Conservation (phyloP, 2,797 vertebrate genomes). For the Gymnoscopelus braueri region DNA sequence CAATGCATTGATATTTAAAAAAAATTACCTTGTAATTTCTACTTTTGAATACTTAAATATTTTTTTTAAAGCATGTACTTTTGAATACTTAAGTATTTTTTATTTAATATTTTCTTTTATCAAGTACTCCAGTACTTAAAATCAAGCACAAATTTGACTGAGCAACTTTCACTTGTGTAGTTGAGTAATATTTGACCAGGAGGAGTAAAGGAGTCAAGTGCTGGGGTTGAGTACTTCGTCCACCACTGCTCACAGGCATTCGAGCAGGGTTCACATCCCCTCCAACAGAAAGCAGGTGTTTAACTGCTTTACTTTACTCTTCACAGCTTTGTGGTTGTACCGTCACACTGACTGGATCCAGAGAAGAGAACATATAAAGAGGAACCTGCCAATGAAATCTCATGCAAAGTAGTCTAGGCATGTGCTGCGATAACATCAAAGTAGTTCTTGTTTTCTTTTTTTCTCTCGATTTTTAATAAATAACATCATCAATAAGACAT, state of each 20-base stretch:
- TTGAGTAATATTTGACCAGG: too few relatives aligned
- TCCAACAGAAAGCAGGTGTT: constrained; percentile 43
- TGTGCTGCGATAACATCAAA: constrained; percentile 60
- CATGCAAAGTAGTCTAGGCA: constrained; percentile 69
- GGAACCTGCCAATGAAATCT: constrained; percentile 39
- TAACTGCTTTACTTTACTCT: constrained; percentile 26
- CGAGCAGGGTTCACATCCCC: constrained; percentile 46
- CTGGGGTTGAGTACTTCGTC: too few relatives aligned
- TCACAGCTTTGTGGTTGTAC: constrained; percentile 46
- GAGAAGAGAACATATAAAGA: constrained; percentile 58
- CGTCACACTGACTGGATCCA: constrained; percentile 56
- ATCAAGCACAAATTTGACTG: too few relatives aligned
- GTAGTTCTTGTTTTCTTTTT: constrained; percentile 40
- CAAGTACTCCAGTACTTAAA: too few relatives aligned
- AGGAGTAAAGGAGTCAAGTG: too few relatives aligned
- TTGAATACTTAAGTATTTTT: too few relatives aligned
- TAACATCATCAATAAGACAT: constrained; percentile 78
- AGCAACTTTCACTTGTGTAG: too few relatives aligned
- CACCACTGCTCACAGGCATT: constrained; percentile 45
- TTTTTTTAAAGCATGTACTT: too few relatives aligned
- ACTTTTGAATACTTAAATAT: too few relatives aligned
- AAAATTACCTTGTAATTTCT: too few relatives aligned
- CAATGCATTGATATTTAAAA: too few relatives aligned
- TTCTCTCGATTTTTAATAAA: constrained; percentile 70
- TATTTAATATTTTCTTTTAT: too few relatives aligned